Base-by-base conservation (phyloP, 2,113 vertebrate genomes). In the Sander vitreus region DNA sequence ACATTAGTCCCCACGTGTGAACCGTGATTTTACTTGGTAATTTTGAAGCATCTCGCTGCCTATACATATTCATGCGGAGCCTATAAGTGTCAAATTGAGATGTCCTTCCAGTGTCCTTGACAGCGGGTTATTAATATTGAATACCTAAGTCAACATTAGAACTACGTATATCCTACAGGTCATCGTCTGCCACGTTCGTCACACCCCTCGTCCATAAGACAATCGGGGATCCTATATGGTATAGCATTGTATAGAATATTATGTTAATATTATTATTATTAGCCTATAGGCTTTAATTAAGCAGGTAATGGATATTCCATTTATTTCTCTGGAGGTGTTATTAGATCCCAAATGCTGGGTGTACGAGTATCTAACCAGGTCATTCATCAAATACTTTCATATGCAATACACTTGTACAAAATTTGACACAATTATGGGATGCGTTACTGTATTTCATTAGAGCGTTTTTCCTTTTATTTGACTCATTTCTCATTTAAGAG, bases 21-120 rank as follows among this genome's bases (percentile, higher is more conserved):
- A 78, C 83, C 73, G 47, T 60, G 79, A 93, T 94, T 93, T 93
- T 84, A 93, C 93, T 93, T 93, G 91, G 92, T 93, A 92, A 94
- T 93, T 90, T 2, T 19, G 81, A 80, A 54, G 86, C 50, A 59
- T 85, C 76, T 86, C 27, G 30, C 80, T n/a, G 65, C 88, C 80
- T 84, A 88, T 93, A 86, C 90, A 93, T 94, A 94, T 94, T 93
- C 86, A 94, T 93, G 90, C 69, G 16, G 55, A 80, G 84, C 88
- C 90, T 88, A 86, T 86, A 90, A 85, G 89, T 93, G 91, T 90
- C 92, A 92, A 68, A 93, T 87, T 88, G 91, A 92, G 86, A 89
- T 79, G 91, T 92, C 92, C 93, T 93, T 91, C 67, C 59, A 54
- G 90, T 88, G 90, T 90, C 93, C 93, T 92, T 93, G 93, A 93